Evolutionary conservation across 2,888 invertebrate species (phyloP), one percentile per base, ranked within the genome.

Genomic region (Germaria angustata): DNA sequence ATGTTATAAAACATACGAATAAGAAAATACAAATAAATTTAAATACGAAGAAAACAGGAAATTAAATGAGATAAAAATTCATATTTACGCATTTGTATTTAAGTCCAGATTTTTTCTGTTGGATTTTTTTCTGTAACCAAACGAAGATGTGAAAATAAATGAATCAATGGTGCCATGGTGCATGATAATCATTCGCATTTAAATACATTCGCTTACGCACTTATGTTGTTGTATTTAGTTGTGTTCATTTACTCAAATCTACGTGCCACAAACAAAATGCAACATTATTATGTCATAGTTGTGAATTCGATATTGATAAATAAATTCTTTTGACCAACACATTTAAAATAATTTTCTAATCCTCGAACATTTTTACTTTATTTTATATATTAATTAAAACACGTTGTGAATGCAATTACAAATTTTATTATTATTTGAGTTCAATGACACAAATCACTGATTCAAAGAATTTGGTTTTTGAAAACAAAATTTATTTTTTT

Each of bases 1-100:
- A 82, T 82, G 82, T 82, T 82, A 82, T 71, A 79, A 75, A 79
- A 79, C 66, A 65, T 65, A 69, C 59, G 76, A 55, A 65, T 22
- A 46, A 53, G 41, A 55, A 46, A 73, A 63, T 39, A 57, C 46
- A 34, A 55, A 55, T 55, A 9, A 51, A 65, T 34, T n/a, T 65
- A 17, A 53, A 68, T 49, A 59, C 28, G 66, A 73, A 59, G 57
- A 59, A 66, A 82, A 82, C 82, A 82, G 82, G 82, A 82, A 82
- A 82, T 82, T 82, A 76, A 79, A 75, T 79, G 79, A 66, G 46
- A 76, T 39, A 72, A 71, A 82, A 44, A 46, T 34, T 59, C 34
- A 68, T 39, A 79, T 82, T 82, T 69, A 76, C 75, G 80, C 79
- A 75, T 71, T 79, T 71, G 41, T 55, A n/a, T 65, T 63, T 24